phyloP scores from a whole-genome alignment of 2,888 invertebrate species.

The Conus canariensis region DNA sequence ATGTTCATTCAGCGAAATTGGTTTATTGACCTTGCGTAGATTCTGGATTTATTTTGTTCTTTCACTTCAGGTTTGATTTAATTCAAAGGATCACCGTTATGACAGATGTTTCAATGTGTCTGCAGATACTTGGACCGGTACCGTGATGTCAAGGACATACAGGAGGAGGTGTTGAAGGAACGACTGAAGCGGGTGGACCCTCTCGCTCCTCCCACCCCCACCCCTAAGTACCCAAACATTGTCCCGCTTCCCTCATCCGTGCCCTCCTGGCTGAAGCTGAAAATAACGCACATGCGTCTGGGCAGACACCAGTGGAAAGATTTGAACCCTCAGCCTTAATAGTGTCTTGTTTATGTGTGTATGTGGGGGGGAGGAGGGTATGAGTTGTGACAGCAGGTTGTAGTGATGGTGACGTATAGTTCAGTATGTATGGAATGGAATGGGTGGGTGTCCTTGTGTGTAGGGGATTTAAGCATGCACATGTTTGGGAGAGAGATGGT shows the following conservation, averaged over 20 bases:
- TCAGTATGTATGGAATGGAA: too few species aligned
- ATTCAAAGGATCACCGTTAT: too few species aligned
- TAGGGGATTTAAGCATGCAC: too few species aligned
- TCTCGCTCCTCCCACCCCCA: constrained; percentile 81
- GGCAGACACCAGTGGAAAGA: constrained; percentile 66
- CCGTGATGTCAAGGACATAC: constrained; percentile 92
- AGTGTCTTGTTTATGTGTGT: not conserved
- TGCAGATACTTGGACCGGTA: constrained; percentile 93
- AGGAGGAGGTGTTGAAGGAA: constrained; percentile 83
- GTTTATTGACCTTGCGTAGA: too few species aligned
- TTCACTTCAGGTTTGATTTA: too few species aligned
- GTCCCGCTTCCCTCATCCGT: constrained; percentile 40
- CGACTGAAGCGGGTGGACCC: constrained; percentile 90
- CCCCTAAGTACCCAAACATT: constrained; percentile 66
- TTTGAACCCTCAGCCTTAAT: constrained; percentile 35
- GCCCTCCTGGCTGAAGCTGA: constrained; percentile 71
- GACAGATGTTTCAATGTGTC: not conserved
- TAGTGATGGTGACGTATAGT: too few species aligned
- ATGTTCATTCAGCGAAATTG: too few species aligned
- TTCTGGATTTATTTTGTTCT: too few species aligned
- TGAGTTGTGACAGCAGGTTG: not conserved
- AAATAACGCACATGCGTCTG: constrained; percentile 55
- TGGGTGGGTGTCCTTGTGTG: not conserved
- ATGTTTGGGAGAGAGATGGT: not conserved
- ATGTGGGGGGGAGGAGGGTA: not conserved